Evolutionary conservation across 2,797 vertebrate species (phyloP).

Genomic region (Eulemur rubriventer): DNA sequence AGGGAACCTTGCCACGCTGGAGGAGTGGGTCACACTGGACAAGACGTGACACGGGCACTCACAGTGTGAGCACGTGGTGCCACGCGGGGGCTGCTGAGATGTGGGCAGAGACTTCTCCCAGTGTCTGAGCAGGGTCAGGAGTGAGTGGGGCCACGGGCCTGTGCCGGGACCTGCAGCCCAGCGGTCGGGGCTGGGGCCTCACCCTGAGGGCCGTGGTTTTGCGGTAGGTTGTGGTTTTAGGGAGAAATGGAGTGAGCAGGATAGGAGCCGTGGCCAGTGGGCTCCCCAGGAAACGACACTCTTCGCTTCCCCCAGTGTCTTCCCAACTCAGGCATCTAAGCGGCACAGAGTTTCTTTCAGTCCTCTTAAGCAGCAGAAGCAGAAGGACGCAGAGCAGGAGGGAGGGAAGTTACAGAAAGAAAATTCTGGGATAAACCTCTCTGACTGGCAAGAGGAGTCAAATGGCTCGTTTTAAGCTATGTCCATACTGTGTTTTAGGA

Average conservation of each 20-base stretch:
- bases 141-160: not conserved
- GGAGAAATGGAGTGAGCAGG: not conserved
- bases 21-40: fast-evolving
- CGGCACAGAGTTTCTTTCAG: not conserved
- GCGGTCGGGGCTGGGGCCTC: fast-evolving
- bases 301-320: not conserved
- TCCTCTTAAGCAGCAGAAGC: not conserved
- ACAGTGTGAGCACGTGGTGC: fast-evolving
- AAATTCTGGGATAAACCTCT: not conserved
- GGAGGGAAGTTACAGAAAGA: not conserved
- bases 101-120: not conserved
- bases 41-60: fast-evolving
- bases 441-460: not conserved
- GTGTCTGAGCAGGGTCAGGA: not conserved
- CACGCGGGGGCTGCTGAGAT: too few species aligned
- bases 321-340: not conserved
- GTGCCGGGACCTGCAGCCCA: not conserved
- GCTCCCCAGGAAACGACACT: not conserved
- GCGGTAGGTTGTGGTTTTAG: not conserved
- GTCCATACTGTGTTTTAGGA: not conserved
- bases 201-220: not conserved
- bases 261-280: not conserved
- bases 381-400: not conserved
- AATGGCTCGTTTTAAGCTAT: not conserved
- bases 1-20: fast-evolving